Evolutionary conservation across 2,113 vertebrate genomes (phyloP), one percentile per base, ranked within the genome.

Genomic region (Struthio camelus): DNA sequence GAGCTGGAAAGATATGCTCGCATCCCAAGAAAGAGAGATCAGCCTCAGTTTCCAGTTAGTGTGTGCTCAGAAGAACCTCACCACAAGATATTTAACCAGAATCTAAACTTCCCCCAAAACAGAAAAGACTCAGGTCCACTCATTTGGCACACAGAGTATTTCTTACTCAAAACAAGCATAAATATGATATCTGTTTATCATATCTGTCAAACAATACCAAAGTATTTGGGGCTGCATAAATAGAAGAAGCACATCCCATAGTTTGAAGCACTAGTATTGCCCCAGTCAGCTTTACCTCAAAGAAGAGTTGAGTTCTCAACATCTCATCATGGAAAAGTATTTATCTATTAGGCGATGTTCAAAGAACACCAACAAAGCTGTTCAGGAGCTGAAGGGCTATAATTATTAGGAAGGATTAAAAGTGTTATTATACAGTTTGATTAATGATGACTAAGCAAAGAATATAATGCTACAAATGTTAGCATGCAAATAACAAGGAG

Each of bases 371-470:
- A 14, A n/a, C 80, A 46, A 64, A 77, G 76, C 27, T 81, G 19
- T 77, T 78, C 2, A 3, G 17, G 56, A 50, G 38, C n/a, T 82
- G 86, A 88, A 93, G 22, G 79, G 44, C 75, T 96, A 5, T 93
- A 95, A 85, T 95, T 97, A 87, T 73, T 75, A 77, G 59, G 50
- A 95, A 95, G 46, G 59, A 89, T 75, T 80, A 89, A 70, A 48
- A 88, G 79, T 75, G 94, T 89, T 93, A 91, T 91, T 69, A 72
- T 61, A 54, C 28, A 89, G 54, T 54, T 85, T 89, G 38, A 92
- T 62, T 80, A 85, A 77, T 70, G 34, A 94, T 70, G 40, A 92
- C 84, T 94, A 18, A 56, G 19, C 53, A 61, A 94, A 90, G 38
- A 19, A 95, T 70, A 42, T 61, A 83, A 51, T 78, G 67, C 19